Conservation (phyloP, 2,113 vertebrate genomes). For the Ellobius talpinus region DNA sequence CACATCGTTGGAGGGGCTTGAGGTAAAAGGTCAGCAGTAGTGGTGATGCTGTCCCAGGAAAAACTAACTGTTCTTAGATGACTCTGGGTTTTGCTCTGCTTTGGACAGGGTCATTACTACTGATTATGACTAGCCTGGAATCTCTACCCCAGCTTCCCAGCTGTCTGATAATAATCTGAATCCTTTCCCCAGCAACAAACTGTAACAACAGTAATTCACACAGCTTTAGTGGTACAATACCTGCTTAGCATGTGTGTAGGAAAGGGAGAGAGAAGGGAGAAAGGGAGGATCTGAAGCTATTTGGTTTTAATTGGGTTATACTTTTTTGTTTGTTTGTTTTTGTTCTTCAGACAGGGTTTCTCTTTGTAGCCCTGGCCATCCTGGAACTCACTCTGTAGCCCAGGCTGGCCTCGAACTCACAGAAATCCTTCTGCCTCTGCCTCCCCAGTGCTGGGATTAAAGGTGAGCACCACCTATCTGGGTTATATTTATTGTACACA, state of each 20-base stretch:
- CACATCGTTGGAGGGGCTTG: not conserved
- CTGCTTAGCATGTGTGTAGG: not conserved
- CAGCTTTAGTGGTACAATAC: not conserved
- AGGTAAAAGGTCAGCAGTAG: not conserved
- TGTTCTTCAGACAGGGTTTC: too few relatives aligned
- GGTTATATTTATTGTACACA: not conserved
- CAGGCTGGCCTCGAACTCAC: too few relatives aligned
- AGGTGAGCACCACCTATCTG: not conserved
- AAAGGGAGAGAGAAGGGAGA: too few relatives aligned
- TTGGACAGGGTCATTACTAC: not conserved
- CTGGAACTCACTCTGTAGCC: too few relatives aligned
- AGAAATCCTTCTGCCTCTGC: too few relatives aligned
- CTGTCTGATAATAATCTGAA: not conserved
- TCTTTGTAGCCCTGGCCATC: too few relatives aligned
- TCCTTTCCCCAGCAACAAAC: not conserved
- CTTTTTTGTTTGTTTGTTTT: not conserved
- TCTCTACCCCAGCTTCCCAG: not conserved
- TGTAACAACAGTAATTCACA: not conserved
- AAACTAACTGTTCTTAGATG: not conserved
- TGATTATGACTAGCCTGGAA: not conserved
- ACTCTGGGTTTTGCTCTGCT: not conserved
- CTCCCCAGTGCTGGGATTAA: too few relatives aligned
- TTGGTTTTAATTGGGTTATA: not conserved
- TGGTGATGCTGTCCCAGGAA: not conserved
- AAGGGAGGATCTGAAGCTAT: slow-evolving; percentile 16